Evolutionary conservation across 2,113 vertebrate species (phyloP).

Genomic region (Rhinichthys klamathensis): DNA sequence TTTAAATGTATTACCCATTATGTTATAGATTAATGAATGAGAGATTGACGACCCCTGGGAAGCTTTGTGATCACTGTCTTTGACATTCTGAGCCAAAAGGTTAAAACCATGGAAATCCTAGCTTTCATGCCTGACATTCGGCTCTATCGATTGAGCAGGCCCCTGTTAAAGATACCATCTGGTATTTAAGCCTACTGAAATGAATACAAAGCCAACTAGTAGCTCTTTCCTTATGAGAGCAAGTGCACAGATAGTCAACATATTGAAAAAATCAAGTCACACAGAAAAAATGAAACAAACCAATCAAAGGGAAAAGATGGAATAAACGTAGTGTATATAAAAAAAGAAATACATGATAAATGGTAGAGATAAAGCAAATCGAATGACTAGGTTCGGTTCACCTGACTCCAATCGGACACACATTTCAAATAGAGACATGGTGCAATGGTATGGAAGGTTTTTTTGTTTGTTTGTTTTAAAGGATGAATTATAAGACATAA

Average conservation of each 20-base stretch:
- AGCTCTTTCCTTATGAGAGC: constrained; percentile 15
- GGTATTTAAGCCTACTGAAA: constrained; percentile 56
- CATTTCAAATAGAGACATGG: not conserved
- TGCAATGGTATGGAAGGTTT: not conserved
- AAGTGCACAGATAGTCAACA: not conserved
- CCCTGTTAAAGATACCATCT: constrained; percentile 59
- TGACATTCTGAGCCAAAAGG: constrained; percentile 53
- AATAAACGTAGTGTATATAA: not conserved
- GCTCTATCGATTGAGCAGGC: constrained; percentile 50
- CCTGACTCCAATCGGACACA: not conserved
- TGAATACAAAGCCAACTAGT: constrained; percentile 43
- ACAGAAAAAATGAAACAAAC: not conserved
- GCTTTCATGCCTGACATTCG: constrained; percentile 59
- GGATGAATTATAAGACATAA: not conserved
- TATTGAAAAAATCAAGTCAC: constrained; percentile 25
- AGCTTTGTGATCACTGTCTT: constrained; percentile 44
- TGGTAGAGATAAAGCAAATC: not conserved
- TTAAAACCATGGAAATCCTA: constrained; percentile 57
- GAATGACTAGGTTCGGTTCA: not conserved
- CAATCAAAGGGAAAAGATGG: not conserved
- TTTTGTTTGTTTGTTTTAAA: not conserved
- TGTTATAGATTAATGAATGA: constrained; percentile 44
- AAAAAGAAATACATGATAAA: not conserved
- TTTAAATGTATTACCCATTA: constrained; percentile 35
- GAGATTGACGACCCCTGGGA: constrained; percentile 31